Conservation (phyloP, 2,113 vertebrate species). For the Barnardius zonarius region DNA sequence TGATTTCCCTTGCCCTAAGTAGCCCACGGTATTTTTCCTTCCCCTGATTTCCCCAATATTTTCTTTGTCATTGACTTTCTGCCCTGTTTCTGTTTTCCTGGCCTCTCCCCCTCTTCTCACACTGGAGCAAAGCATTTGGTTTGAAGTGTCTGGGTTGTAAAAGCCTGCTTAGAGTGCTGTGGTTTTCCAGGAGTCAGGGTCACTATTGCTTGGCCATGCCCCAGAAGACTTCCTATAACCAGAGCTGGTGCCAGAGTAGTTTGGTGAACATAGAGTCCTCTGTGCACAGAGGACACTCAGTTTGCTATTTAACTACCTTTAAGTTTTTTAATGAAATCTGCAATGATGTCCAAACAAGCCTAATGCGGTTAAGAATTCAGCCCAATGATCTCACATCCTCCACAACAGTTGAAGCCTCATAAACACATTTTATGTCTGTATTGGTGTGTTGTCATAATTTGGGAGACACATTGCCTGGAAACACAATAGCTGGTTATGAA, state of each 20-base stretch:
- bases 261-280: not conserved
- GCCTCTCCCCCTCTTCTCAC: not conserved
- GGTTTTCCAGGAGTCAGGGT: not conserved
- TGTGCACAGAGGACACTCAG: not conserved
- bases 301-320: not conserved
- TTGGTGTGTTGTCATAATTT: constrained; percentile 43
- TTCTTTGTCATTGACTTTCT: not conserved
- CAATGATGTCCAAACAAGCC: not conserved
- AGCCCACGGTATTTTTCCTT: not conserved
- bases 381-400: constrained; percentile 52
- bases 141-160: not conserved
- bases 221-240: not conserved
- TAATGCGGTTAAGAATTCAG: constrained; percentile 7
- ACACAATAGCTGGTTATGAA: constrained; percentile 46
- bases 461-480: constrained; percentile 40
- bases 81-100: not conserved
- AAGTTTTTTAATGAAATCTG: constrained; percentile 8
- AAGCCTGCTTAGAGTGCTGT: not conserved
- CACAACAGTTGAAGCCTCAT: constrained; percentile 37
- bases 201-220: not conserved
- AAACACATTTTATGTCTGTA: constrained; percentile 50
- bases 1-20: not conserved
- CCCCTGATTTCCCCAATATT: not conserved
- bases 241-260: not conserved
- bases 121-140: not conserved